Conservation (phyloP, 2,113 vertebrate genomes). For the Oncorhynchus mykiss region DNA sequence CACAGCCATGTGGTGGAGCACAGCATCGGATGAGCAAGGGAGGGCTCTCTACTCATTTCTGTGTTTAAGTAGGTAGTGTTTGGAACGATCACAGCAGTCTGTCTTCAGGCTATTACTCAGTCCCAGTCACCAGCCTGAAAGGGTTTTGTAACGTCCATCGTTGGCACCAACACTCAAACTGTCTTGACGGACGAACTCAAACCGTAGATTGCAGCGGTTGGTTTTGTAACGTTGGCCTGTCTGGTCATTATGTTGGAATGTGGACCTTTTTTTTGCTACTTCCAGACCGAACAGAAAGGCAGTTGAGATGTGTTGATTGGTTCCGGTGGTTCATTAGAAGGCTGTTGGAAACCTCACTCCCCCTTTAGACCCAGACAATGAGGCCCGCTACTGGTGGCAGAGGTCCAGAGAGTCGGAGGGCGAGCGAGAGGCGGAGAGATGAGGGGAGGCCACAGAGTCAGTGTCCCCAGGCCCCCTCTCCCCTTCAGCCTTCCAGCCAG, state of each 20-base stretch:
- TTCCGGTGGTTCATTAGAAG: constrained; percentile 60
- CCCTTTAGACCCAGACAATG: constrained; percentile 46
- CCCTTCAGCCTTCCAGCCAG: not conserved
- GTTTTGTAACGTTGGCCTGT: too few relatives aligned
- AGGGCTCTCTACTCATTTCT: not conserved
- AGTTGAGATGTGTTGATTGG: constrained; percentile 47
- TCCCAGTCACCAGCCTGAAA: not conserved
- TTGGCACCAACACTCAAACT: too few relatives aligned
- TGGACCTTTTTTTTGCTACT: constrained; percentile 5
- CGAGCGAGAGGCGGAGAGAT: constrained; percentile 3
- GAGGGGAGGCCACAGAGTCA: not conserved
- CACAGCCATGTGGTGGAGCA: constrained; percentile 44
- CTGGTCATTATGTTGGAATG: too few relatives aligned
- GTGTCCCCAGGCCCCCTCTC: not conserved
- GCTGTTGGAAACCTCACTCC: constrained; percentile 25
- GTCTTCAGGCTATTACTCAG: not conserved
- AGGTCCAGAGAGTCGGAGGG: constrained; percentile 29
- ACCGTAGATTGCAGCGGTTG: too few relatives aligned
- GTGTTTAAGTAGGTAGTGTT: not conserved
- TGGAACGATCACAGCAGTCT: not conserved
- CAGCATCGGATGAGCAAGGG: not conserved
- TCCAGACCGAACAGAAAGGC: constrained; percentile 35
- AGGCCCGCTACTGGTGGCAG: constrained; percentile 47
- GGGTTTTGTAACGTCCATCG: not conserved
- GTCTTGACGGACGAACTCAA: too few relatives aligned